Percentiles rank a stretch among this genome's conserved stretches.
phyloP scores from a whole-genome alignment of 2,113 vertebrate species.

The Entelurus aequoreus region DNA sequence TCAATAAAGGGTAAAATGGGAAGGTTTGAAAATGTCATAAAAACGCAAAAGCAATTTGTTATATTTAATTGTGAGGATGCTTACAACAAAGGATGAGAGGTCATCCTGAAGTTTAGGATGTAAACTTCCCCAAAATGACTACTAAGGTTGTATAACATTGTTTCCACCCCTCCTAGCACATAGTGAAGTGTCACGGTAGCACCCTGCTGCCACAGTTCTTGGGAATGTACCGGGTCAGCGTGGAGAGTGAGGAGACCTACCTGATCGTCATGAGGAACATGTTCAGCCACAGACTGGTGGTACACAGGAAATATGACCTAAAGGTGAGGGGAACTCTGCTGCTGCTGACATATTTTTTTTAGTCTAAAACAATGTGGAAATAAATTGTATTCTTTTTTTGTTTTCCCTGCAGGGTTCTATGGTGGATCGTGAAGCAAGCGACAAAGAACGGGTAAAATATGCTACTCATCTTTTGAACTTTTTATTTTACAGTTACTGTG shows the following conservation, averaged over 20 bases:
- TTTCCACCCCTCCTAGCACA: slow-evolving; percentile 69
- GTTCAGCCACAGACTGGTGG: slow-evolving; percentile 87
- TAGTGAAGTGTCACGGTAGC: slow-evolving; percentile 89
- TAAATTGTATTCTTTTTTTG: not conserved
- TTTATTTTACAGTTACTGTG: not conserved
- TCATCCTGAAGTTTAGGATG: not conserved
- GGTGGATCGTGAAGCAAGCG: slow-evolving; percentile 86
- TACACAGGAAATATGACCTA: slow-evolving; percentile 92
- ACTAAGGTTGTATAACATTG: not conserved
- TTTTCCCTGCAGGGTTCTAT: slow-evolving; percentile 76
- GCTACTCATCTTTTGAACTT: accelerated
- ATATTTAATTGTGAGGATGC: no score
- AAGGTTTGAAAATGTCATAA: no score
- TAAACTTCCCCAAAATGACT: not conserved
- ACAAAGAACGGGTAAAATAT: slow-evolving; percentile 84
- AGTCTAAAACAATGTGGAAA: not conserved
- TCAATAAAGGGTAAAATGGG: no score
- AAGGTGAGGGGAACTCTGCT: slow-evolving; percentile 73
- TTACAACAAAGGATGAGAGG: no score
- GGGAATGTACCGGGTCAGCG: slow-evolving; percentile 89
- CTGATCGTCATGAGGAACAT: slow-evolving; percentile 93
- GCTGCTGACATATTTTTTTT: not conserved
- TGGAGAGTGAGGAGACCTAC: slow-evolving; percentile 91
- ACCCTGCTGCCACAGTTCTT: slow-evolving; percentile 89
- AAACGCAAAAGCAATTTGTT: no score